Percentiles rank a stretch among this genome's conserved stretches.
phyloP scores from a whole-genome alignment of 2,888 invertebrate genomes.

The Dolichopus griseipennis region DNA sequence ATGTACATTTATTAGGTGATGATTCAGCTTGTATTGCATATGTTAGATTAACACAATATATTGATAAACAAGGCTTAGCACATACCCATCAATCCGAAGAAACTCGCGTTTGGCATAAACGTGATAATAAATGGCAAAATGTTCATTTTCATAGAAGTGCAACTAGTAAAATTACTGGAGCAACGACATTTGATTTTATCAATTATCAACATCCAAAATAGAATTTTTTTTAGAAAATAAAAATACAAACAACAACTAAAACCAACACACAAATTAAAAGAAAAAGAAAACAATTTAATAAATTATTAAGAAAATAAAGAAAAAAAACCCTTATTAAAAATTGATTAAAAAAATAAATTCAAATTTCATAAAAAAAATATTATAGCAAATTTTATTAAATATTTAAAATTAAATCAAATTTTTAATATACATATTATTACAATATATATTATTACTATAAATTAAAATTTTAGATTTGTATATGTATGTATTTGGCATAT shows the following conservation, averaged over 20 bases:
- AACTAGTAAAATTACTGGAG: conserved; percentile 43
- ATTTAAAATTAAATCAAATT: conserved; percentile 4
- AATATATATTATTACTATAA: neutral
- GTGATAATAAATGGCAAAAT: conserved; percentile 98
- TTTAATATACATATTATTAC: neutral
- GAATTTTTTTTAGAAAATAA: conserved; percentile 10
- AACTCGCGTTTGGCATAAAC: conserved; percentile 97
- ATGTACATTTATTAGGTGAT: conserved; percentile 95
- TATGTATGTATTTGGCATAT: neutral
- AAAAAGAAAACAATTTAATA: too few species aligned
- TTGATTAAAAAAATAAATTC: neutral
- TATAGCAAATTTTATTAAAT: conserved; percentile 6
- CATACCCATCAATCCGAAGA: conserved; percentile 96
- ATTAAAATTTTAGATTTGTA: neutral
- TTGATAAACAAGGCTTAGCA: conserved; percentile 90
- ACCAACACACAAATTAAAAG: conserved; percentile 26
- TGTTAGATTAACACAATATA: conserved; percentile 92
- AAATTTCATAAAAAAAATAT: neutral
- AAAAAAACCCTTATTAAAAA: too few species aligned
- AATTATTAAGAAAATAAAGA: too few species aligned
- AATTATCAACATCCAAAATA: conserved; percentile 31
- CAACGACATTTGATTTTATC: conserved; percentile 44
- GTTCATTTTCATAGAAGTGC: conserved; percentile 97
- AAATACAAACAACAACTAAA: neutral
- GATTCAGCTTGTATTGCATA: conserved; percentile 99